A percentile compares a stretch with the other conserved stretches of the same genome.
Evolutionary conservation across 2,113 vertebrate genomes (phyloP).

Genomic region (Alaudala cheleensis): DNA sequence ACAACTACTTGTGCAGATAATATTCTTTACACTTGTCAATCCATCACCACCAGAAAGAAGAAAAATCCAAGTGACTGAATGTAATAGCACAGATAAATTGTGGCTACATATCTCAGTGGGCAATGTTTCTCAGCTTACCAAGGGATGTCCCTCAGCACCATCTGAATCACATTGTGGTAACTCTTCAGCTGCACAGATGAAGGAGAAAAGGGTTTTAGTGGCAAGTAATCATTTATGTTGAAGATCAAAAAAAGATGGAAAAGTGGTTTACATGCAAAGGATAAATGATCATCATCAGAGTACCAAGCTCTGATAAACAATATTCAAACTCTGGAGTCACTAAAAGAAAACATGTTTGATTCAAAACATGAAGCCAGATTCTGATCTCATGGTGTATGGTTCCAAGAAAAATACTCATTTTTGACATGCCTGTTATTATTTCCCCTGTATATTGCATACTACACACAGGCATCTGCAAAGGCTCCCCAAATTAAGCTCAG

Average conservation of each 20-base stretch:
- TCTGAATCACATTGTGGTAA: slow-evolving; percentile 86
- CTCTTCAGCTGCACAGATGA: slow-evolving; percentile 76
- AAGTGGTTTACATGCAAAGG: not conserved
- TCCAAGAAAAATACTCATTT: slow-evolving; percentile 55
- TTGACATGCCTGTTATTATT: slow-evolving; percentile 50
- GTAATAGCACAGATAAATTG: not conserved
- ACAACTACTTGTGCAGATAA: not conserved
- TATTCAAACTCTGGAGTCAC: not conserved
- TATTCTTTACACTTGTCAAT: not conserved
- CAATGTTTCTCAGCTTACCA: slow-evolving; percentile 37
- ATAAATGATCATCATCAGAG: not conserved
- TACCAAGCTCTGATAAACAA: not conserved
- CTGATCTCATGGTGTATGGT: slow-evolving; percentile 33
- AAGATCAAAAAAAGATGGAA: not conserved
- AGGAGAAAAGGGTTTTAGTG: not conserved
- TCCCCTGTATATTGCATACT: slow-evolving; percentile 47
- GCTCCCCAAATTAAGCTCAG: not conserved
- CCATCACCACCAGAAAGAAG: not conserved
- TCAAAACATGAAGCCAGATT: slow-evolving; percentile 48
- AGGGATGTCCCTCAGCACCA: slow-evolving; percentile 81
- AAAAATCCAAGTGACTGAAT: not conserved
- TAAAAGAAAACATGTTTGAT: slow-evolving; percentile 38
- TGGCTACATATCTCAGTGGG: not conserved
- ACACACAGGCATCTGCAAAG: slow-evolving; percentile 18
- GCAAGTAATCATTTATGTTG: not conserved